Percentiles rank a stretch among this genome's conserved stretches.
Evolutionary conservation across 2,797 vertebrate species (phyloP).

Genomic region (Micrastur ruficollis): DNA sequence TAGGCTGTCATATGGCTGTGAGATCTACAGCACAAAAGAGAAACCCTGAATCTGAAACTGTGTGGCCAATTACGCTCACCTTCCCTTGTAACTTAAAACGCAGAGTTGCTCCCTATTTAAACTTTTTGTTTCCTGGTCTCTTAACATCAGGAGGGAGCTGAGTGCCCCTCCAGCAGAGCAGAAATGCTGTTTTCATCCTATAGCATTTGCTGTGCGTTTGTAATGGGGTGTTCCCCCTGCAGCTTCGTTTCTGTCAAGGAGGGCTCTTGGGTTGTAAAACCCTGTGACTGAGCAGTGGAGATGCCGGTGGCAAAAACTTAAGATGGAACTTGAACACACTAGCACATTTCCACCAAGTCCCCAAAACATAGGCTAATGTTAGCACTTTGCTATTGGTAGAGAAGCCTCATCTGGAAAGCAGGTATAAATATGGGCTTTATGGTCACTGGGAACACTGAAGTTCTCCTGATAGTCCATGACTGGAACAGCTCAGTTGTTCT

Average conservation of each 20-base stretch:
- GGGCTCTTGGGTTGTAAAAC: not conserved
- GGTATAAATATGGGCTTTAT: not conserved
- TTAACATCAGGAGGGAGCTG: not conserved
- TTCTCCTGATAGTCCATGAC: not conserved
- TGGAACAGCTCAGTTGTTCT: not conserved
- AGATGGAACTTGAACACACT: not conserved
- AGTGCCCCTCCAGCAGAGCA: not conserved
- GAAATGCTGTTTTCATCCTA: not conserved
- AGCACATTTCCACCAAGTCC: not conserved
- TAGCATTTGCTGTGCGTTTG: not conserved
- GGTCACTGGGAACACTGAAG: accelerated
- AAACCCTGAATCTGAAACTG: not conserved
- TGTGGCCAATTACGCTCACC: not conserved
- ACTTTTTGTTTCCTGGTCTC: not conserved
- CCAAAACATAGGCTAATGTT: not conserved
- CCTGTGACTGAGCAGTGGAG: not conserved
- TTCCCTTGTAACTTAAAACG: not conserved
- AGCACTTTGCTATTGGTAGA: not conserved
- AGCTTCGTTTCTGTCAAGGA: not conserved
- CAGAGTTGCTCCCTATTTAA: not conserved
- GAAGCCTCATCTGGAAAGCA: not conserved
- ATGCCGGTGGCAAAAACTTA: not conserved
- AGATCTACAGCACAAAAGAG: not conserved
- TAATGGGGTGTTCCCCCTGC: not conserved
- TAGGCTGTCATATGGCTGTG: not conserved